Conservation (phyloP, 2,797 vertebrate genomes). For the Odontamblyopus lacepedii region DNA sequence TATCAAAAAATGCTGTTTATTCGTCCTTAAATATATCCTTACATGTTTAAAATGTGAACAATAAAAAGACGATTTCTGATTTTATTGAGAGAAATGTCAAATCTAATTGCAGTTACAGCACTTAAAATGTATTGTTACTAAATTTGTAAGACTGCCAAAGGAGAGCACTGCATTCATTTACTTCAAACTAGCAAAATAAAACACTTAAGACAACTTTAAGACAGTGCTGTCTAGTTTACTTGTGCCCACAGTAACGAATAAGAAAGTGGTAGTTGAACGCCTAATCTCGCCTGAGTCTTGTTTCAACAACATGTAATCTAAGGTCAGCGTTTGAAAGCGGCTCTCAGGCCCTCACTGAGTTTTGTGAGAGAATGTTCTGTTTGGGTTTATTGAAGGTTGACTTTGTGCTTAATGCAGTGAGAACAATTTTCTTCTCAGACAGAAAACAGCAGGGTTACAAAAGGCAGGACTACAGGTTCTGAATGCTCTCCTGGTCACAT, state of each 20-base stretch:
- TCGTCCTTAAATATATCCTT: no score
- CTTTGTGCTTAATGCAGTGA: neutral
- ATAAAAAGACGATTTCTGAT: no score
- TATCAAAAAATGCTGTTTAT: no score
- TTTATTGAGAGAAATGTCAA: no score
- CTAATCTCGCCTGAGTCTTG: conserved; percentile 8
- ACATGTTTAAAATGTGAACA: no score
- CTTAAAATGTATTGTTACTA: no score
- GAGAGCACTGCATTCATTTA: neutral
- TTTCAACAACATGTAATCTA: conserved; percentile 9
- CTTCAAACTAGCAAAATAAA: no score
- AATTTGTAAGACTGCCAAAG: no score
- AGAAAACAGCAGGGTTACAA: neutral
- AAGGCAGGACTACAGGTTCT: neutral
- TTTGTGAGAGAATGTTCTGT: conserved; percentile 18
- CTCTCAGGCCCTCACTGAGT: conserved; percentile 6
- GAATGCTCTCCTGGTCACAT: neutral
- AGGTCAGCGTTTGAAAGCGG: conserved; percentile 15
- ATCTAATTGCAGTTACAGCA: no score
- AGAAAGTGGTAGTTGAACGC: conserved; percentile 20
- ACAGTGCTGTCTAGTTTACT: neutral
- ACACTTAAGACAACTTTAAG: no score
- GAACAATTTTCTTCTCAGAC: neutral
- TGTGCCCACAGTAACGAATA: neutral
- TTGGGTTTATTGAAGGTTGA: neutral